Percentiles rank a stretch among this genome's conserved stretches.
These are phyloP conservation scores for Eristalis intricaria DNA, from an alignment of 2,888 invertebrate genomes.

Conservation along the genomic window DNA sequence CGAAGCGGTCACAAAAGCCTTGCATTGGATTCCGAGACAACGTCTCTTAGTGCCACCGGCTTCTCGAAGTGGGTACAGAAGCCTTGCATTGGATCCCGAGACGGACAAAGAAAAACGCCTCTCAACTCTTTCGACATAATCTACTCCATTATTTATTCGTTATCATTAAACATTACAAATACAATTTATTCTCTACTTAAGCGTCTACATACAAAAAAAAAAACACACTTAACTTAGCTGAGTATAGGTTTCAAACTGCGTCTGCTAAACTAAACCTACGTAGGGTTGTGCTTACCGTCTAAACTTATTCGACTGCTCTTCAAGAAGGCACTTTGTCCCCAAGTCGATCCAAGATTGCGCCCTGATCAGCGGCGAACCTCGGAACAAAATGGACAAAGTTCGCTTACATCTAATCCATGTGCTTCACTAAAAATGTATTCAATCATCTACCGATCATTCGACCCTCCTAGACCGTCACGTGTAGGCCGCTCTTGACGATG, in stretches of 20 bases:
- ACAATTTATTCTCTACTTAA: slow-evolving; percentile 20
- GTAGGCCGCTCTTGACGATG: slow-evolving; percentile 79
- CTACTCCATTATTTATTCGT: not conserved
- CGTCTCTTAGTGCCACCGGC: too few relatives aligned
- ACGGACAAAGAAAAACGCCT: too few relatives aligned
- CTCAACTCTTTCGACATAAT: not conserved
- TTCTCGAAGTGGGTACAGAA: too few relatives aligned
- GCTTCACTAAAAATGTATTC: not conserved
- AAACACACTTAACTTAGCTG: slow-evolving; percentile 21
- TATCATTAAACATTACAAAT: slow-evolving; percentile 11
- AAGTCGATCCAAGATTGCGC: slow-evolving; percentile 62
- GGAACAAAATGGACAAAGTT: slow-evolving; percentile 68
- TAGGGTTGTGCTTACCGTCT: not conserved
- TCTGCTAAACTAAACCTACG: not conserved
- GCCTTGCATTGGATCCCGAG: too few relatives aligned
- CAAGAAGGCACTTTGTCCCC: slow-evolving; percentile 32
- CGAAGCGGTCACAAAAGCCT: too few relatives aligned
- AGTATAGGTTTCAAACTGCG: not conserved
- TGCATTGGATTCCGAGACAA: too few relatives aligned
- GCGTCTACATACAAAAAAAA: slow-evolving; percentile 15
- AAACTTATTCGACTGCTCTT: slow-evolving; percentile 1
- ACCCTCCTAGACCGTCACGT: slow-evolving; percentile 76
- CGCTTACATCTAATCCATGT: slow-evolving; percentile 5
- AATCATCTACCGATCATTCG: too few relatives aligned
- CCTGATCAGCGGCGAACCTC: slow-evolving; percentile 40